A percentile compares a stretch with the other conserved stretches of the same genome.
These are phyloP conservation scores for Heteropelma amictum DNA, from an alignment of 2,888 invertebrate species.

Conservation along the genomic window DNA sequence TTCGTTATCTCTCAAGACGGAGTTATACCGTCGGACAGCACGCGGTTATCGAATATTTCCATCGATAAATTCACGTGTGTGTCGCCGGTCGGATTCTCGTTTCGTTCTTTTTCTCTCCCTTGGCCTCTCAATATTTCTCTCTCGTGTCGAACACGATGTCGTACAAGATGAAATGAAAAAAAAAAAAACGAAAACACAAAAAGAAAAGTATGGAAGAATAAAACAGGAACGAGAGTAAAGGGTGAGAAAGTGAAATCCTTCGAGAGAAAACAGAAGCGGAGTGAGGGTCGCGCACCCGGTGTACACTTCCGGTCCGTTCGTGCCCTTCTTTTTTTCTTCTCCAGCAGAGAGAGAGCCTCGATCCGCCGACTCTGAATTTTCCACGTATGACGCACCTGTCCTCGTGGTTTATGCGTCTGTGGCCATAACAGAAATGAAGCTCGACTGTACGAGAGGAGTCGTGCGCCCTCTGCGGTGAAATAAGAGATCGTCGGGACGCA, in stretches of 20 bases:
- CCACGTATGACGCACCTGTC: slow-evolving; percentile 58
- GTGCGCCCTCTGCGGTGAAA: slow-evolving; percentile 26
- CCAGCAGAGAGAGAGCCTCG: not conserved
- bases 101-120: not conserved
- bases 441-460: not conserved
- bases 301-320: slow-evolving; percentile 34
- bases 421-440: slow-evolving; percentile 51
- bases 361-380: slow-evolving; percentile 37
- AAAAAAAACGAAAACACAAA: too few species aligned
- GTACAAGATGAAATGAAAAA: not conserved
- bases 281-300: slow-evolving; percentile 38
- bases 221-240: slow-evolving; percentile 26
- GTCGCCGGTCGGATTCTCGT: slow-evolving; percentile 46
- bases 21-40: slow-evolving; percentile 55
- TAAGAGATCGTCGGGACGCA: slow-evolving; percentile 26
- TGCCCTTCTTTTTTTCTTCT: not conserved
- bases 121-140: not conserved
- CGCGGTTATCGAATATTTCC: slow-evolving; percentile 66
- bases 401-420: slow-evolving; percentile 71
- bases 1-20: slow-evolving; percentile 60
- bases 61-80: slow-evolving; percentile 65
- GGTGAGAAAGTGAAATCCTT: slow-evolving; percentile 34
- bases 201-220: slow-evolving; percentile 23
- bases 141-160: slow-evolving; percentile 11
- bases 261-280: slow-evolving; percentile 42